Percentiles rank a stretch among this genome's conserved stretches.
Conservation (phyloP, 2,888 invertebrate genomes). For the Atherix ibis region DNA sequence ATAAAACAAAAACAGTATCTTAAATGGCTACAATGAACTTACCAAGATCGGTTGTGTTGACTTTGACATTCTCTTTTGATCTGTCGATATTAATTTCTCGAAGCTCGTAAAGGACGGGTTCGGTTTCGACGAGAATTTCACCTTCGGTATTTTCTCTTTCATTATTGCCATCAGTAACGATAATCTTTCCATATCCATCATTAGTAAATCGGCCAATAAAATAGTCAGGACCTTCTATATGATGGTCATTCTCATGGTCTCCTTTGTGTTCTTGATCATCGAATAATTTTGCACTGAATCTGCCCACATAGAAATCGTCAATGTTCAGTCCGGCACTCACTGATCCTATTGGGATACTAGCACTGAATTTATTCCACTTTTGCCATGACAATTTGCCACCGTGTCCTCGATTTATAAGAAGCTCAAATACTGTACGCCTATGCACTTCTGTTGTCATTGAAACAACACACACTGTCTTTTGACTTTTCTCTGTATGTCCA, state of each 20-base stretch:
- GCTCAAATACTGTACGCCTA: conserved; percentile 46
- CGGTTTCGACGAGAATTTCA: conserved; percentile 64
- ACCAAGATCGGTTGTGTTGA: conserved; percentile 39
- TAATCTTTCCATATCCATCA: conserved; percentile 50
- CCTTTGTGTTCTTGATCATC: conserved; percentile 13
- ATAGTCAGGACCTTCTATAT: conserved; percentile 24
- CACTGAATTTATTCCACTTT: conserved; percentile 52
- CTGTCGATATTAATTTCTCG: conserved; percentile 45
- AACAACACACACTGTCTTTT: conserved; percentile 48
- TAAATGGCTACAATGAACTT: conserved; percentile 20
- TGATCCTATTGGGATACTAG: conserved; percentile 47
- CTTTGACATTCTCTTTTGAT: conserved; percentile 36
- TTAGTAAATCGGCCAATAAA: conserved; percentile 52
- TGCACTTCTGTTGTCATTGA: conserved; percentile 42
- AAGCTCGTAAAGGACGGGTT: conserved; percentile 62
- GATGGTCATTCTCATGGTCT: conserved; percentile 8
- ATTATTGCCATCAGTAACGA: conserved; percentile 46
- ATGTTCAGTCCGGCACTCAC: conserved; percentile 35
- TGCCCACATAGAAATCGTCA: conserved; percentile 32
- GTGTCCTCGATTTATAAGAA: conserved; percentile 61
- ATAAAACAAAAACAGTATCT: background rate
- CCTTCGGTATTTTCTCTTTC: conserved; percentile 44
- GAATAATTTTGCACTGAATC: conserved; percentile 28
- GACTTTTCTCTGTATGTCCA: conserved; percentile 40
- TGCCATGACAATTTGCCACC: conserved; percentile 63